These are phyloP conservation scores for Pachypsylla venusta DNA, from an alignment of 1,140 invertebrate species.

Conservation along the genomic window DNA sequence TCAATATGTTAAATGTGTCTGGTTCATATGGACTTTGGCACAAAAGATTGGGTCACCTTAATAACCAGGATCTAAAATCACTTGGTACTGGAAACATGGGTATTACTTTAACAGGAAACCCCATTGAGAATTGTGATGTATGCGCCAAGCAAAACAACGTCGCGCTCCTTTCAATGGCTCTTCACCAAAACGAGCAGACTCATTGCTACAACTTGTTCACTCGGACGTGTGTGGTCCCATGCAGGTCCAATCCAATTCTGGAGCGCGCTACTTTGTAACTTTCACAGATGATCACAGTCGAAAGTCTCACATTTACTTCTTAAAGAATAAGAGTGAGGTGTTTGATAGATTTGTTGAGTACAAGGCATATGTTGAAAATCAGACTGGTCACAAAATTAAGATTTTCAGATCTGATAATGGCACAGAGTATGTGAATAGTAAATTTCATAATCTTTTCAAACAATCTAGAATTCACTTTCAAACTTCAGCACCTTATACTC, in stretches of 20 bases:
- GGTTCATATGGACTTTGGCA: background rate
- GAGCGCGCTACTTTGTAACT: constrained; percentile 23
- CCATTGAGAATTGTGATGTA: constrained; percentile 19
- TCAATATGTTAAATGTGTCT: too few relatives aligned
- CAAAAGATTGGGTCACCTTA: background rate
- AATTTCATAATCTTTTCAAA: constrained; percentile 12
- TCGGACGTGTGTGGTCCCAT: constrained; percentile 30
- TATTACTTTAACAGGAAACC: background rate
- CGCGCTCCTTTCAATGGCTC: constrained; percentile 23
- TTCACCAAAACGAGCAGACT: constrained; percentile 20
- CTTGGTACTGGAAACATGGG: too few relatives aligned
- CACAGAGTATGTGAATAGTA: constrained; percentile 15
- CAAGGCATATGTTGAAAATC: constrained; percentile 10
- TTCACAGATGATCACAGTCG: constrained; percentile 25
- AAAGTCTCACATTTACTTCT: constrained; percentile 25
- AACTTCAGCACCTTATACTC: constrained; percentile 25
- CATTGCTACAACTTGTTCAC: constrained; percentile 26
- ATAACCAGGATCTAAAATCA: background rate
- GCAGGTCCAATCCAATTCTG: constrained; percentile 25
- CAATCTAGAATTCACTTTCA: constrained; percentile 26
- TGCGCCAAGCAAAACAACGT: background rate
- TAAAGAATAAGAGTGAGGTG: constrained; percentile 28
- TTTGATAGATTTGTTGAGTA: constrained; percentile 22
- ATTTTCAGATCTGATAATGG: constrained; percentile 20
- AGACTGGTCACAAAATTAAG: constrained; percentile 8